These are phyloP conservation scores for Loripinus fragilis DNA, from an alignment of 2,888 invertebrate genomes.

Conservation along the genomic window DNA sequence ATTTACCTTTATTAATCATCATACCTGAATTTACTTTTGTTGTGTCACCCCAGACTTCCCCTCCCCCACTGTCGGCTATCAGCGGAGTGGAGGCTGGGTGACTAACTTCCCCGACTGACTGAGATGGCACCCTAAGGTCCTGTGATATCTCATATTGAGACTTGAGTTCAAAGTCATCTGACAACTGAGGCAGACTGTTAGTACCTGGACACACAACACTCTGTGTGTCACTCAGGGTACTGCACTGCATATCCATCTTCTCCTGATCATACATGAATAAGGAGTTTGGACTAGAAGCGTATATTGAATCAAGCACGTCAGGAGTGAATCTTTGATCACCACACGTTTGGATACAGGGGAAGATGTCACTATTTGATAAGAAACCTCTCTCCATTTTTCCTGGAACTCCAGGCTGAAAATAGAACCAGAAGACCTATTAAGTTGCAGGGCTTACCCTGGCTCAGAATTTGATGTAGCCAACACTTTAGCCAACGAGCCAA, in stretches of 20 bases:
- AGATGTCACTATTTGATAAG: constrained; percentile 32
- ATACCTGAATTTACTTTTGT: constrained; percentile 17
- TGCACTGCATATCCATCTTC: constrained; percentile 69
- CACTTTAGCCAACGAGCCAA: too few species aligned
- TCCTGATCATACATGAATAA: constrained; percentile 79
- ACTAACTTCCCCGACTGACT: constrained; percentile 8
- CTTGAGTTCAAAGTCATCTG: constrained; percentile 70
- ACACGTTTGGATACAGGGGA: constrained; percentile 45
- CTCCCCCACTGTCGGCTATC: constrained; percentile 22
- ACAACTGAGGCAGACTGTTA: constrained; percentile 22
- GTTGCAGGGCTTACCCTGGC: too few species aligned
- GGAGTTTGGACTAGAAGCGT: constrained; percentile 77
- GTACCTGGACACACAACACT: constrained; percentile 1
- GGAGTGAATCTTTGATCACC: constrained; percentile 60
- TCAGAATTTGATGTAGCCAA: too few species aligned
- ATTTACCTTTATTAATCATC: constrained; percentile 33
- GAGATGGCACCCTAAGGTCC: constrained; percentile 47
- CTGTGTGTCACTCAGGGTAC: constrained; percentile 53
- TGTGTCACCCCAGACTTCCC: constrained; percentile 11
- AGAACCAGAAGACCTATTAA: neutral
- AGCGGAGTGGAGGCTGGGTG: constrained; percentile 11
- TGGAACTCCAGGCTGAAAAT: constrained; percentile 16
- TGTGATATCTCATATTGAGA: constrained; percentile 66
- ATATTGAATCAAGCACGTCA: constrained; percentile 62
- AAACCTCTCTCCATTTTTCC: constrained; percentile 41